Base-by-base conservation (phyloP, 2,888 invertebrate species). In the Hartigia nigra region DNA sequence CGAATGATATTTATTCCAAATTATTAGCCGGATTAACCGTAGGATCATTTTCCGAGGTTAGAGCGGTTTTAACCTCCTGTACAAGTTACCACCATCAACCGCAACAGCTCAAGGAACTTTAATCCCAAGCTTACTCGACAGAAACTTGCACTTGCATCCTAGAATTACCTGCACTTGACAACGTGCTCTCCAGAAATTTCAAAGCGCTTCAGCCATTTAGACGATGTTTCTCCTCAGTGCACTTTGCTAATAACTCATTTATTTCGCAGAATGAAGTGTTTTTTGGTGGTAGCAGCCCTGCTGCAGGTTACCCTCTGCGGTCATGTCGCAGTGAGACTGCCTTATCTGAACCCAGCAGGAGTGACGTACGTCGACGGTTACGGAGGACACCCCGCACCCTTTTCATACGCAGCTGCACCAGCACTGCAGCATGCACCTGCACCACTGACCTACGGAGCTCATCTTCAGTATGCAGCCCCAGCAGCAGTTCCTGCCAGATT, bases 281-380 rank as follows among this genome's bases (percentile, higher is more conserved):
- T 90, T 78, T 82, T 90, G 81, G 84, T 89, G 77, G 78, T 90
- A 35, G 89, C 87, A 77, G 88, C 89, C 1, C 75, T 92, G 84
- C 86, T 91, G 84, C 90, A 90, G 75, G 81, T 88, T 14, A 87
- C 87, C 14, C 79, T 87, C 12, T 84, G 89, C 78, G 88, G 91
- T 36, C 88, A 89, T 78, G 90, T 90, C 75, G 84, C 90, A 32
- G 90, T 92, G n/a, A 87, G 89, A 74, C 90, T 92, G 88, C 92
- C 92, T n/a, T 93, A 91, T 84, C 86, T 91, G 69, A 93, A 92
- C 90, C 93, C 94, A 11, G 94, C 93, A 5, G 93, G 93, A 82
- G 93, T 94, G 12, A 93, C 92, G 32, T 93, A 93, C 85, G 87
- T 93, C 32, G 87, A 87, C 80, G 88, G 87, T 76, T 86, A 83